Conservation (phyloP, 35 echinoderm and acorn worm species). For the Ptychodera flava region DNA sequence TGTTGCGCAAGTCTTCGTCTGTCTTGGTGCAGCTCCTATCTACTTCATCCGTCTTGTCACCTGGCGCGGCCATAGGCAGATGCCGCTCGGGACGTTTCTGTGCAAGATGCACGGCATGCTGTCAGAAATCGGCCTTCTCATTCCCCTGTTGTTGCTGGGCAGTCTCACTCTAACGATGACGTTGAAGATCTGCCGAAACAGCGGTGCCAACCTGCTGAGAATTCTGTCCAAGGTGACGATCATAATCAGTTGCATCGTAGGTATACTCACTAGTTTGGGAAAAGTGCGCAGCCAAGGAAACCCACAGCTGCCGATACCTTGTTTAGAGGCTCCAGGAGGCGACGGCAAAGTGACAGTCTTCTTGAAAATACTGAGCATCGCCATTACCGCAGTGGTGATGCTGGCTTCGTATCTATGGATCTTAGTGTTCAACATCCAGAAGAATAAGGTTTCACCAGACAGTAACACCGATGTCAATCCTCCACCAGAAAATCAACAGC, state of each 20-base stretch:
- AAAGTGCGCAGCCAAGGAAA: not conserved
- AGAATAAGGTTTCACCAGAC: not conserved
- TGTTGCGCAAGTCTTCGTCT: not conserved
- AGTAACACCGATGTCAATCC: not conserved
- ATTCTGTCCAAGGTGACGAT: not conserved
- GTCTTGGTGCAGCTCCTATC: not conserved
- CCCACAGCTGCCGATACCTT: not conserved
- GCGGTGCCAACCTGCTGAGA: not conserved
- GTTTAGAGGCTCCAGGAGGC: not conserved
- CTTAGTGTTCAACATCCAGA: not conserved
- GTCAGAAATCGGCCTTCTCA: not conserved
- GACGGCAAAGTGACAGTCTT: not conserved
- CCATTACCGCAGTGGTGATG: not conserved
- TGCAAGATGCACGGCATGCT: not conserved
- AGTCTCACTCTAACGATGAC: not conserved
- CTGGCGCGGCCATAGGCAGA: not conserved
- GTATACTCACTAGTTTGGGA: not conserved
- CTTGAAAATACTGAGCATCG: not conserved
- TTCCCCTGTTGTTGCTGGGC: not conserved
- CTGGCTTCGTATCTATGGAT: not conserved
- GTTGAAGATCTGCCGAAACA: not conserved
- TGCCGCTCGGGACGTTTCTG: not conserved
- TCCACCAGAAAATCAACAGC: not conserved
- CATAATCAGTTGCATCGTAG: not conserved
- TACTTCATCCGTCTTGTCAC: not conserved